Percentiles rank a stretch among this genome's conserved stretches.
phyloP scores from a whole-genome alignment of 2,113 vertebrate species.

The Campylomormyrus tamandua region DNA sequence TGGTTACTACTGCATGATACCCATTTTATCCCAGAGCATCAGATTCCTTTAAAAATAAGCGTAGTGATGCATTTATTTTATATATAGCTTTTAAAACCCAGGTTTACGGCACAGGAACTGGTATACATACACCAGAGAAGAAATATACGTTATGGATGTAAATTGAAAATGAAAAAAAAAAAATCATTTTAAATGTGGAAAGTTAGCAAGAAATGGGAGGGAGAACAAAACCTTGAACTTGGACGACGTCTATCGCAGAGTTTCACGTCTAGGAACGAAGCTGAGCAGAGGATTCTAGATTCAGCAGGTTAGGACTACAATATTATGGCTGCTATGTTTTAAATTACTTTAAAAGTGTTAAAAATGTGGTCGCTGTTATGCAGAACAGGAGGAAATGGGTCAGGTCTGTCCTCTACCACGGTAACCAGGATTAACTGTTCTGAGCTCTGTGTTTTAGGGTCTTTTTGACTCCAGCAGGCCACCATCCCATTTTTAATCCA shows the following conservation, averaged over 20 bases:
- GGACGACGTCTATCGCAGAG: not conserved
- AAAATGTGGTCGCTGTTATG: conserved; percentile 29
- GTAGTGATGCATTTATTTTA: not conserved
- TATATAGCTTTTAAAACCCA: not conserved
- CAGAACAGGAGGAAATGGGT: conserved; percentile 36
- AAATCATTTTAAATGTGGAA: not conserved
- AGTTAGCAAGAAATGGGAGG: not conserved
- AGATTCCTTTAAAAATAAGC: not conserved
- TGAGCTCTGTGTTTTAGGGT: conserved; percentile 32
- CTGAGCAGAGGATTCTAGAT: not conserved
- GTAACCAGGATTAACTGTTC: conserved; percentile 59
- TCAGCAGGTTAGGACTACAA: conserved; percentile 44
- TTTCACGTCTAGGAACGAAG: not conserved
- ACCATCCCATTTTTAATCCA: conserved; percentile 28
- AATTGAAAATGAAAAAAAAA: not conserved
- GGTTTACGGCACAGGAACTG: not conserved
- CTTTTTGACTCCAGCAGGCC: conserved; percentile 25
- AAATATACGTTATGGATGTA: not conserved
- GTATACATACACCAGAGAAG: too few species aligned
- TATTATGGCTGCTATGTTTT: conserved; percentile 41
- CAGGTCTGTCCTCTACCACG: conserved; percentile 55
- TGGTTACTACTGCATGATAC: not conserved
- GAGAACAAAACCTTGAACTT: not conserved
- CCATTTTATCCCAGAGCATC: not conserved
- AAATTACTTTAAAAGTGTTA: not conserved